Conservation (phyloP, 2,888 invertebrate species). For the Malacosoma neustria region DNA sequence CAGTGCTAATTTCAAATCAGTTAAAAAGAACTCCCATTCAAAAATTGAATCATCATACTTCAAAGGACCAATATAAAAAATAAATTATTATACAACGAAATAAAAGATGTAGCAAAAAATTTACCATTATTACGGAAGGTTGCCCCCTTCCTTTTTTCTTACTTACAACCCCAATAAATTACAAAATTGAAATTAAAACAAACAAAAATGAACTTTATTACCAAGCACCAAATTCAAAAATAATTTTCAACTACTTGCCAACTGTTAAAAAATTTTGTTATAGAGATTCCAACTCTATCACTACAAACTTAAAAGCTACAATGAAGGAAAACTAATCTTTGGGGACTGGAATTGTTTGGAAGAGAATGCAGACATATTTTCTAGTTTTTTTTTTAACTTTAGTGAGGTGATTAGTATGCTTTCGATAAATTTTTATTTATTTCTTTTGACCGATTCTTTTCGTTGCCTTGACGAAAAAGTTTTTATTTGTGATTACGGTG, state of each 20-base stretch:
- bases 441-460: no score
- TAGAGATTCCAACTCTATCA: conserved; percentile 1
- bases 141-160: background rate
- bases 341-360: background rate
- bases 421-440: background rate
- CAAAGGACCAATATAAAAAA: no score
- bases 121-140: background rate
- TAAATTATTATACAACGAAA: background rate
- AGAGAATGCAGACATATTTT: conserved; percentile 7
- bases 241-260: background rate
- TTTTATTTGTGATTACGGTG: no score
- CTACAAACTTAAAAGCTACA: background rate
- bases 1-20: no score
- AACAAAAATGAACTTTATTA: background rate
- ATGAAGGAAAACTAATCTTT: background rate
- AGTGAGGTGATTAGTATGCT: background rate
- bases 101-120: background rate
- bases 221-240: background rate
- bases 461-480: no score
- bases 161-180: background rate
- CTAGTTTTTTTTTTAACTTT: conserved; percentile 2
- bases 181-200: background rate
- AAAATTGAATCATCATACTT: background rate
- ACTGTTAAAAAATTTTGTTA: no score
- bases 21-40: background rate